A percentile compares a stretch with the other conserved stretches of the same genome.
Evolutionary conservation across 2,888 invertebrate genomes (phyloP).

Genomic region (Notodonta ziczac): DNA sequence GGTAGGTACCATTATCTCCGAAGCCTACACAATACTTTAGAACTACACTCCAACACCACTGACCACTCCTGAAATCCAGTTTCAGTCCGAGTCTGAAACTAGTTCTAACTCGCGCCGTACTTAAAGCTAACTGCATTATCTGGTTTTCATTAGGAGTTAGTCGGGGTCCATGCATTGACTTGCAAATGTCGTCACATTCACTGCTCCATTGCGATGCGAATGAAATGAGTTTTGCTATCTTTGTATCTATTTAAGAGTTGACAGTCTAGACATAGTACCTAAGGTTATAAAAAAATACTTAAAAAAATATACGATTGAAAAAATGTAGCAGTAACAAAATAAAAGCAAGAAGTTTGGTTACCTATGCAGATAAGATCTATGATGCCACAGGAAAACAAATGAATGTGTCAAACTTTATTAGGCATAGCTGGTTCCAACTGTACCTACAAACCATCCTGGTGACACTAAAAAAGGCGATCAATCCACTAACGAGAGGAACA

Average conservation of each 20-base stretch:
- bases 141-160: constrained; percentile 2
- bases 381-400: too few relatives aligned
- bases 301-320: too few relatives aligned
- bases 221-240: neutral
- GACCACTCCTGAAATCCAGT: neutral
- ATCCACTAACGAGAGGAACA: too few relatives aligned
- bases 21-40: neutral
- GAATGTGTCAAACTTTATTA: too few relatives aligned
- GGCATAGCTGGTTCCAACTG: too few relatives aligned
- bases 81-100: neutral
- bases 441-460: too few relatives aligned
- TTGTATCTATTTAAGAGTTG: neutral
- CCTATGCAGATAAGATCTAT: too few relatives aligned
- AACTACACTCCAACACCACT: neutral
- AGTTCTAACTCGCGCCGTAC: neutral
- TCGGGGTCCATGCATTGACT: neutral
- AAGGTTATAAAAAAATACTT: too few relatives aligned
- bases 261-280: too few relatives aligned
- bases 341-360: too few relatives aligned
- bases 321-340: too few relatives aligned
- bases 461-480: too few relatives aligned
- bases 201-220: neutral
- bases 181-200: neutral
- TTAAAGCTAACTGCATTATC: constrained; percentile 4
- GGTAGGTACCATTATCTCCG: neutral